Conservation (phyloP, 2,113 vertebrate genomes). For the Myrmecophaga tridactyla region DNA sequence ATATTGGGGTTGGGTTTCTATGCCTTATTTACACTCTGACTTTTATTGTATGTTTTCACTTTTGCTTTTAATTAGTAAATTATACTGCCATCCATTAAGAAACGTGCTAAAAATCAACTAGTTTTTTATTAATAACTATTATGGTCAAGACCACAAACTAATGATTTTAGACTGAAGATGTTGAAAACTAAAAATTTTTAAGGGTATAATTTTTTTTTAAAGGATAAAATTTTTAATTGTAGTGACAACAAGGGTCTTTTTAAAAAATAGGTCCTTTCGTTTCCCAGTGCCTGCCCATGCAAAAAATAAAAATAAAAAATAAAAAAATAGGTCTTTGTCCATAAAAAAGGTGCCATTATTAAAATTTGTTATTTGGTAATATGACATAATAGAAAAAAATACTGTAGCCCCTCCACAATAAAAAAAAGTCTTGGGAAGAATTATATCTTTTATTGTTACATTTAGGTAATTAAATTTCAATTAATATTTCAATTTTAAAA, state of each 20-base stretch:
- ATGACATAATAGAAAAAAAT: background rate
- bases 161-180: conserved; percentile 7
- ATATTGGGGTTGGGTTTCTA: background rate
- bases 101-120: background rate
- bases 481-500: too few relatives aligned
- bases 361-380: conserved; percentile 14
- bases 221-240: conserved; percentile 35
- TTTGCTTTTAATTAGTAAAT: conserved; percentile 25
- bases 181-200: conserved; percentile 51
- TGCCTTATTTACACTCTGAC: background rate
- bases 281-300: too few relatives aligned
- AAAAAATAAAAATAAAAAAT: too few relatives aligned
- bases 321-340: background rate
- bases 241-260: background rate
- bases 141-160: background rate
- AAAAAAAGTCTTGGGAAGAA: conserved; percentile 20
- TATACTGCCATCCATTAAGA: background rate
- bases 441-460: too few relatives aligned
- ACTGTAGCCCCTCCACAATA: background rate
- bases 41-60: background rate
- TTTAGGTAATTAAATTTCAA: too few relatives aligned
- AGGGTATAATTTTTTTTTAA: too few relatives aligned
- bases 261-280: too few relatives aligned
- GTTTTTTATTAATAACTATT: conserved; percentile 23
- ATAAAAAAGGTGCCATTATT: background rate